Conservation (phyloP, 2,113 vertebrate species). For the Piaya cayana region DNA sequence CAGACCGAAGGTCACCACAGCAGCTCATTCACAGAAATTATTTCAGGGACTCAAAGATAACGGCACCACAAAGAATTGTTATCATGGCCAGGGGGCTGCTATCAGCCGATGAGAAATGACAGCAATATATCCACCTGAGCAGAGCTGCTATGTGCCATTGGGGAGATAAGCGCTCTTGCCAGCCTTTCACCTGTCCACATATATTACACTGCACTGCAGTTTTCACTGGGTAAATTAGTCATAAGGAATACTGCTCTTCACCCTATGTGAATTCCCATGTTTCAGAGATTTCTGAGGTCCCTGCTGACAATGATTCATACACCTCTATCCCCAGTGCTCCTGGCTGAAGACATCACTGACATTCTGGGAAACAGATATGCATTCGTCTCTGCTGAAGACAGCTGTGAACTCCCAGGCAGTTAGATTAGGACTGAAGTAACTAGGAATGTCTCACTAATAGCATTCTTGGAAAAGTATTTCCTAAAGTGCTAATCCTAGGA, state of each 20-base stretch:
- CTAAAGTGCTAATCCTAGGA: not conserved
- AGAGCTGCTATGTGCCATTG: not conserved
- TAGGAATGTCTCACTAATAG: not conserved
- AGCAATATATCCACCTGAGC: conserved; percentile 3
- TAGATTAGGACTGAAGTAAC: not conserved
- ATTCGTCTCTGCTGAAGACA: not conserved
- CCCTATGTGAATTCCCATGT: not conserved
- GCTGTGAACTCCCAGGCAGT: not conserved
- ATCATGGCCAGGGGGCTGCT: rapidly evolving
- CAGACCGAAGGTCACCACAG: conserved; percentile 23
- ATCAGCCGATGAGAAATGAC: not conserved
- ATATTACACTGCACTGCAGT: not conserved
- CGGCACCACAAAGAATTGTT: not conserved
- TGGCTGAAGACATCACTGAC: not conserved
- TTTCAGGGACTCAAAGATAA: conserved; percentile 47
- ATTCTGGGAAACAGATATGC: not conserved
- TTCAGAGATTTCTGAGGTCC: not conserved
- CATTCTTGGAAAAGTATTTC: not conserved
- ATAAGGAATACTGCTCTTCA: not conserved
- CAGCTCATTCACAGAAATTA: not conserved
- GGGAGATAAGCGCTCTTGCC: not conserved
- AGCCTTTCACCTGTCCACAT: not conserved
- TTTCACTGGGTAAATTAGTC: not conserved
- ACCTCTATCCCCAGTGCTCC: not conserved
- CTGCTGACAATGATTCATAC: not conserved